Evolutionary conservation across 2,113 vertebrate species (phyloP).

Genomic region (Pagrus major): DNA sequence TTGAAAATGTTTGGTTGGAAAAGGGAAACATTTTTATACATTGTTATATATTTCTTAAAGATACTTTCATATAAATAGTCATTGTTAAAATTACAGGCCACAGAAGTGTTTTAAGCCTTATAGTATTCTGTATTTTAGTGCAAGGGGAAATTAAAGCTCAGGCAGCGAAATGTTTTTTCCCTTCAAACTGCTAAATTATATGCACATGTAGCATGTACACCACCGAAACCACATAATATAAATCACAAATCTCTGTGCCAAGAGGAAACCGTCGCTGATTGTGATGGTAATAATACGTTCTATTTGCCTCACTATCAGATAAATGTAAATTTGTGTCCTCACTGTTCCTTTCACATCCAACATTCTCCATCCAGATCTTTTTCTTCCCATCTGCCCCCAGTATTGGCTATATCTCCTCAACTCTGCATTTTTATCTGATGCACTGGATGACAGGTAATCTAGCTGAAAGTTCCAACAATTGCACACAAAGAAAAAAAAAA

Average conservation of each 20-base stretch:
- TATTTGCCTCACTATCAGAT: slow-evolving; percentile 68
- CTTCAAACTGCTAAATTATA: slow-evolving; percentile 39
- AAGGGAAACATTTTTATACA: background rate
- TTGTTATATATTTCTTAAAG: background rate
- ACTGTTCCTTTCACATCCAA: slow-evolving; percentile 62
- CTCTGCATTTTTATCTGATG: slow-evolving; percentile 97
- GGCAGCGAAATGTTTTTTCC: background rate
- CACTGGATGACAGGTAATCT: slow-evolving; percentile 98
- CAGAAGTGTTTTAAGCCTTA: background rate
- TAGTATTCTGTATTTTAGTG: slow-evolving; percentile 4
- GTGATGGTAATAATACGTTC: slow-evolving; percentile 73
- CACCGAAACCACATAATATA: slow-evolving; percentile 60
- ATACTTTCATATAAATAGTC: background rate
- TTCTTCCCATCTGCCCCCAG: slow-evolving; percentile 81
- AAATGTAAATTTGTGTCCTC: slow-evolving; percentile 72
- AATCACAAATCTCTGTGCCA: slow-evolving; percentile 60
- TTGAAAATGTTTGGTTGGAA: background rate
- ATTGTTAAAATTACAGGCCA: background rate
- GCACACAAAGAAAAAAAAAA: slow-evolving; percentile 86
- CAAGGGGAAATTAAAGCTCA: background rate
- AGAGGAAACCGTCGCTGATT: slow-evolving; percentile 52
- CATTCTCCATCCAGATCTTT: slow-evolving; percentile 68
- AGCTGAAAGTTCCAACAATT: slow-evolving; percentile 99
- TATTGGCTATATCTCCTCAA: slow-evolving; percentile 90
- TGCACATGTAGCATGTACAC: slow-evolving; percentile 29